These are phyloP conservation scores for Embiotoca jacksoni DNA, from an alignment of 2,113 vertebrate species.

Conservation along the genomic window DNA sequence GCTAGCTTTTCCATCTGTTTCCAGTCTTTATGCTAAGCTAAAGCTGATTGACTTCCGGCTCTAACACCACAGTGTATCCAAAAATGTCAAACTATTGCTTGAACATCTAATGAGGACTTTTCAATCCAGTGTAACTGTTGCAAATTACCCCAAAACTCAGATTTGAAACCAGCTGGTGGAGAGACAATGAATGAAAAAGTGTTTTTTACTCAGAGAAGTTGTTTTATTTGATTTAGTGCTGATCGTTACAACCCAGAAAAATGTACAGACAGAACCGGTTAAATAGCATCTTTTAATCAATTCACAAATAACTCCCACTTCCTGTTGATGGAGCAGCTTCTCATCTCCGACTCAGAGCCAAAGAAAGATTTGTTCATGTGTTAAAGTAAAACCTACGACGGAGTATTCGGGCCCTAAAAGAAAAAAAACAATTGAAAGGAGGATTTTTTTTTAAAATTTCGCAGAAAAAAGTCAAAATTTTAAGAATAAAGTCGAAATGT, in stretches of 20 bases:
- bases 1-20: neutral
- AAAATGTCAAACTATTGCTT: no score
- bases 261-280: neutral
- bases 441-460: no score
- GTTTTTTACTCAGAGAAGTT: neutral
- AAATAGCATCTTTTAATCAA: neutral
- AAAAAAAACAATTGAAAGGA: no score
- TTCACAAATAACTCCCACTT: neutral
- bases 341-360: slow-evolving; percentile 1
- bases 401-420: no score
- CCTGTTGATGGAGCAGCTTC: neutral
- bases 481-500: no score
- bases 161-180: neutral
- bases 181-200: neutral
- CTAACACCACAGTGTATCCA: no score
- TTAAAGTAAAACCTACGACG: neutral
- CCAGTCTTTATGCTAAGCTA: neutral
- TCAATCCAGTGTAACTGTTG: no score
- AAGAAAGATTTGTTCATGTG: slow-evolving; percentile 47
- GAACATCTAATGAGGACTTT: no score
- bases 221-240: slow-evolving; percentile 30
- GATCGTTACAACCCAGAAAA: slow-evolving; percentile 16
- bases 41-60: neutral
- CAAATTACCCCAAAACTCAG: no score
- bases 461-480: no score